Percentiles rank a stretch among this genome's conserved stretches.
These are phyloP conservation scores for Crocidura indochinensis DNA, from an alignment of 2,797 vertebrate genomes.

Conservation along the genomic window DNA sequence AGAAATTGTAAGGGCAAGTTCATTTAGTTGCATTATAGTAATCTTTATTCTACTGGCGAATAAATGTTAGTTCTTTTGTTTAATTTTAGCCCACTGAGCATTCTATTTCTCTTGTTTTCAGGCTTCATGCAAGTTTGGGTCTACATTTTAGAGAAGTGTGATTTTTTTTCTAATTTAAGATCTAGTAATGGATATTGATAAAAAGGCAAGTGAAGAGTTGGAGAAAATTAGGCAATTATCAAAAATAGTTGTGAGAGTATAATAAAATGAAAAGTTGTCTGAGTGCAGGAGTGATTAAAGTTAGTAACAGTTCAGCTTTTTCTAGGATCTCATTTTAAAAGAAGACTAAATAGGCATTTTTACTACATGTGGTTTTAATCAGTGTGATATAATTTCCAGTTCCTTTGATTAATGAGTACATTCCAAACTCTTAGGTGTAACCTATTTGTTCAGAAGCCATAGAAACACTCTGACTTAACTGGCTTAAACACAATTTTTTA, in stretches of 20 bases:
- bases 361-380: conserved; percentile 73
- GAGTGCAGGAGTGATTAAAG: conserved; percentile 55
- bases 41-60: background rate
- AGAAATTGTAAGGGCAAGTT: background rate
- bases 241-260: conserved; percentile 55
- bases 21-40: background rate
- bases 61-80: background rate
- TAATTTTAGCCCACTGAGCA: background rate
- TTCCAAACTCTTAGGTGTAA: conserved; percentile 81
- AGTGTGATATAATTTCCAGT: conserved; percentile 79
- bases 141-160: conserved; percentile 3
- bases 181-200: conserved; percentile 7
- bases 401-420: conserved; percentile 85
- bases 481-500: conserved; percentile 88
- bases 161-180: conserved; percentile 24
- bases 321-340: conserved; percentile 75
- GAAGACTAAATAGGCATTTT: conserved; percentile 71
- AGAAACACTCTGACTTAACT: conserved; percentile 86
- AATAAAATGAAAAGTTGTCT: conserved; percentile 51
- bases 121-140: background rate
- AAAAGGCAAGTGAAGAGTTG: background rate
- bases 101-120: background rate
- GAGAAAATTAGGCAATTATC: conserved; percentile 66
- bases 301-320: conserved; percentile 60
- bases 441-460: conserved; percentile 86